phyloP scores from a whole-genome alignment of 2,797 vertebrate genomes.

The Varecia variegata region DNA sequence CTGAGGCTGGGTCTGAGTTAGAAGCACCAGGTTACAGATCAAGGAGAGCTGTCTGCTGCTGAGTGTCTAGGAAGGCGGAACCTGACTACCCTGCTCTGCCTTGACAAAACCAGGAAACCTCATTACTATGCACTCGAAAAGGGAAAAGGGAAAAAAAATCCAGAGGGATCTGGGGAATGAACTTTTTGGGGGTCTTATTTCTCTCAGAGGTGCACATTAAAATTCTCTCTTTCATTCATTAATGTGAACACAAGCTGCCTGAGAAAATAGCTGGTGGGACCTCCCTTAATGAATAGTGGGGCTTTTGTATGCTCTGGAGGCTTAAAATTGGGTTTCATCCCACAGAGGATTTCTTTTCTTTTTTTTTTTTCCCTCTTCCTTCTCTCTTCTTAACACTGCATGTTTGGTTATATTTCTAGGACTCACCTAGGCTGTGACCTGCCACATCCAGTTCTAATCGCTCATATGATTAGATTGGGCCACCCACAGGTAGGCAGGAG shows the following conservation, averaged over 20 bases:
- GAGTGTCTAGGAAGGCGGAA: background rate
- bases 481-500: constrained; percentile 39
- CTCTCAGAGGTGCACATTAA: constrained; percentile 61
- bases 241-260: constrained; percentile 69
- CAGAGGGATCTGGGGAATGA: constrained; percentile 57
- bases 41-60: background rate
- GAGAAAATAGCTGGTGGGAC: constrained; percentile 75
- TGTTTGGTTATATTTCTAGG: constrained; percentile 81
- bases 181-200: constrained; percentile 72
- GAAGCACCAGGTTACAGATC: background rate
- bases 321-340: constrained; percentile 82
- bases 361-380: constrained; percentile 18
- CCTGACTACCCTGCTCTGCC: background rate
- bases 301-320: constrained; percentile 79
- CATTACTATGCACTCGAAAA: constrained; percentile 67
- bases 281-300: constrained; percentile 80
- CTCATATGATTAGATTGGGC: constrained; percentile 66
- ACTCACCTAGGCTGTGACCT: constrained; percentile 73
- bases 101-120: constrained; percentile 48
- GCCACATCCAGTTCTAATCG: constrained; percentile 78
- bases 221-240: constrained; percentile 72
- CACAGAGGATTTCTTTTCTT: constrained; percentile 53
- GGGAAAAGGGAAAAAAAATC: background rate
- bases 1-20: background rate
- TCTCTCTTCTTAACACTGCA: constrained; percentile 75